A percentile compares a stretch with the other conserved stretches of the same genome.
Conservation (phyloP, 2,113 vertebrate genomes). For the Ceyx melanurus region DNA sequence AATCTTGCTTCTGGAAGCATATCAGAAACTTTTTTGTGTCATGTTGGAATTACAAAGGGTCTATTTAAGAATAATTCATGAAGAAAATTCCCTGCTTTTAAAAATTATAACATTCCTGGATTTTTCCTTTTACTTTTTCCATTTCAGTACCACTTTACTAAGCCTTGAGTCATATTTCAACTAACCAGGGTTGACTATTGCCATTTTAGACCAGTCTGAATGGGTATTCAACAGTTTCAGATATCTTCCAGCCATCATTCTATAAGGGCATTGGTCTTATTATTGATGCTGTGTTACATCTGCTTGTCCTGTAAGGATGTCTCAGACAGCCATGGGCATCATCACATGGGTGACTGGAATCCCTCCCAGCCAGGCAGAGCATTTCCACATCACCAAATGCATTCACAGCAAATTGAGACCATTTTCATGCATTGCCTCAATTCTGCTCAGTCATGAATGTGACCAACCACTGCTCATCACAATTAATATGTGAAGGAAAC, state of each 20-base stretch:
- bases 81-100: neutral
- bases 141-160: neutral
- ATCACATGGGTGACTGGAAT: neutral
- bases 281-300: neutral
- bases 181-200: neutral
- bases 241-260: neutral
- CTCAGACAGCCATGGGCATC: neutral
- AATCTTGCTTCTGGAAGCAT: neutral
- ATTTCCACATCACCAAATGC: neutral
- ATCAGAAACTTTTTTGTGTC: neutral
- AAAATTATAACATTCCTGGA: neutral
- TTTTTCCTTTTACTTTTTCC: neutral
- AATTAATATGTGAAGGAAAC: neutral
- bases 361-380: neutral
- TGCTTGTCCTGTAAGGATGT: neutral
- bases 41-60: neutral
- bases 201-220: neutral
- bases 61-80: neutral
- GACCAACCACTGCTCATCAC: neutral
- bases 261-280: neutral
- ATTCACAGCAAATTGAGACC: neutral
- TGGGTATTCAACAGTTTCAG: neutral
- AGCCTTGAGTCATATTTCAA: neutral
- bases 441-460: neutral
- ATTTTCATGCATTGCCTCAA: neutral